A percentile compares a stretch with the other conserved stretches of the same genome.
Conservation (phyloP, 2,113 vertebrate genomes). For the Stegastes partitus region DNA sequence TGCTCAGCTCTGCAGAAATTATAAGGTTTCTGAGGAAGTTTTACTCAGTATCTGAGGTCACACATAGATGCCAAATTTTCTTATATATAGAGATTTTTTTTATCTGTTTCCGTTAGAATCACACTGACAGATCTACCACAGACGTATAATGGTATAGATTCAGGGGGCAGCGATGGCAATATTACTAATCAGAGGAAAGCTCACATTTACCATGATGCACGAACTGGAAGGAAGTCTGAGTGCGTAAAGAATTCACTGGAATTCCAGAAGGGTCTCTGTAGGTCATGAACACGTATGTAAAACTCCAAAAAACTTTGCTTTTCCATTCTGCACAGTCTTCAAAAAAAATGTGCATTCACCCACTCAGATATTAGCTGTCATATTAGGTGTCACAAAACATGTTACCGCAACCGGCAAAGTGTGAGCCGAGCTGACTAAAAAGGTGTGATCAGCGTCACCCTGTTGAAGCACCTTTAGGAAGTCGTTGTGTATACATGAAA, state of each 20-base stretch:
- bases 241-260: conserved; percentile 18
- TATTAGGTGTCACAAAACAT: not conserved
- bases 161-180: not conserved
- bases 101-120: rapidly evolving
- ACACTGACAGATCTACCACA: not conserved
- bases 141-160: too few species aligned
- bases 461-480: not conserved
- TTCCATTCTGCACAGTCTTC: not conserved
- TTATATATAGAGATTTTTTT: not conserved
- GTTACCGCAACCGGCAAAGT: not conserved
- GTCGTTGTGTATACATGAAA: not conserved
- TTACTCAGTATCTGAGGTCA: not conserved
- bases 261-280: not conserved
- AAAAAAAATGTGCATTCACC: not conserved
- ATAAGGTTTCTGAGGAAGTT: conserved; percentile 30
- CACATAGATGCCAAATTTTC: not conserved
- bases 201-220: not conserved
- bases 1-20: conserved; percentile 10
- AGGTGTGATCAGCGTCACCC: not conserved
- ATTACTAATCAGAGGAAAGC: not conserved
- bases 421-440: not conserved
- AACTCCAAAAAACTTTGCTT: not conserved
- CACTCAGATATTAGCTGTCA: not conserved
- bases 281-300: not conserved
- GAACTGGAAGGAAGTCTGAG: not conserved